Percentiles rank a stretch among this genome's conserved stretches.
These are phyloP conservation scores for Podiceps cristatus DNA, from an alignment of 2,113 vertebrate species.

Conservation along the genomic window DNA sequence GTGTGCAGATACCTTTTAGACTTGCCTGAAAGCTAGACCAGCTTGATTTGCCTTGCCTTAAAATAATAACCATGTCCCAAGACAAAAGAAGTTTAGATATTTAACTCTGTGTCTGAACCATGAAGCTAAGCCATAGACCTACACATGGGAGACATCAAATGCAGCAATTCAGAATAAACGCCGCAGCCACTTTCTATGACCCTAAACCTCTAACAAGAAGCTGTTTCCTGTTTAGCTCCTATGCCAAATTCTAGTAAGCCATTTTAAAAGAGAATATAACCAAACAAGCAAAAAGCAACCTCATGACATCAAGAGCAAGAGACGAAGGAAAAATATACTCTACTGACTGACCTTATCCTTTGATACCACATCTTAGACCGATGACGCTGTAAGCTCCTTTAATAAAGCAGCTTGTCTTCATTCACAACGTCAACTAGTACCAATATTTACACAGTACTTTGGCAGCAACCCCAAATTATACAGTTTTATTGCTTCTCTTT, in stretches of 20 bases:
- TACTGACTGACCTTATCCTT: neutral
- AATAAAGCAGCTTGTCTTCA: neutral
- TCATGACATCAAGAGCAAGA: rapidly evolving
- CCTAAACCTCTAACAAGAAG: neutral
- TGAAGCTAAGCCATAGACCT: neutral
- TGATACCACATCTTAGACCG: neutral
- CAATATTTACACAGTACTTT: neutral
- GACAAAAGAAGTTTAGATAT: neutral
- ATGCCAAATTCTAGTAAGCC: neutral
- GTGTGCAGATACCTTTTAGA: neutral
- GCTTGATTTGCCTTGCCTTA: neutral
- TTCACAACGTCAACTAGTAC: neutral
- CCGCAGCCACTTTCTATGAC: neutral
- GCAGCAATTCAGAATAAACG: neutral
- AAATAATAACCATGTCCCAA: neutral
- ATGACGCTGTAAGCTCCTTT: neutral
- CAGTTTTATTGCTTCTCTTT: neutral
- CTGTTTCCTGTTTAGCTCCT: neutral
- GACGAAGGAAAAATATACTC: neutral
- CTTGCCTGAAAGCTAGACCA: neutral
- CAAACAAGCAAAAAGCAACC: neutral
- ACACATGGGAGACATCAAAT: neutral
- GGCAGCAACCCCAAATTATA: neutral
- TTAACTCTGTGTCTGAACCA: neutral
- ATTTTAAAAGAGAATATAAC: neutral